Evolutionary conservation across 2,888 invertebrate genomes (phyloP), one percentile per base, ranked within the genome.

Genomic region (Macaria liturata): DNA sequence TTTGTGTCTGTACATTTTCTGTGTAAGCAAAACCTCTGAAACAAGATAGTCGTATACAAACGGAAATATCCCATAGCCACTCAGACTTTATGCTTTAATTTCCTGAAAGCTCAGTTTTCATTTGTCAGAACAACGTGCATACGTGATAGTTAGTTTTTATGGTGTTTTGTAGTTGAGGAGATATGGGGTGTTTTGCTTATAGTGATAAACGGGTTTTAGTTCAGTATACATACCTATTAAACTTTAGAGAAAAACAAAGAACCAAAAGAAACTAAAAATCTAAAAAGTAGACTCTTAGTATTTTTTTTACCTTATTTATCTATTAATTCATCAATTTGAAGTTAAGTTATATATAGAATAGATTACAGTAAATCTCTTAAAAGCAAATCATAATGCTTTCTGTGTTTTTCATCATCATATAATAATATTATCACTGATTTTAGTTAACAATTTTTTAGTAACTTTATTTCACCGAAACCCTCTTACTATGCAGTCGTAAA

Each of bases 41-140:
- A 57, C 54, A 61, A 69, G 64, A 73, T 73, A 75, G 72, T 74
- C 34, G 34, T 37, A 37, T 37, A 42, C 70, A 74, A 74, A 75
- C 70, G 77, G 74, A 77, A 73, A 71, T 70, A 72, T 70, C 62
- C 75, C 79, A 79, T 86, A 82, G 81, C 76, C 65, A 67, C 75
- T 70, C 75, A 69, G 67, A 69, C 70, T 86, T 88, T 86, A 89
- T 86, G 80, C 83, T 82, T 88, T 90, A 87, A 91, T 91, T 91
- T 91, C 90, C 90, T 89, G 88, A 83, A 81, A 80, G 83, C 76
- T 67, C 69, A 69, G 80, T 76, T 81, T 82, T 76, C 81, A 81
- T 84, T 82, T 78, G 80, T 78, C 75, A 76, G 64, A 63, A 62
- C 66, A 67, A 67, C 65, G 66, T 67, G 78, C 64, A 76, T 77